Evolutionary conservation across 2,888 invertebrate species (phyloP), one percentile per base, ranked within the genome.

Genomic region (Hypena proboscidalis): DNA sequence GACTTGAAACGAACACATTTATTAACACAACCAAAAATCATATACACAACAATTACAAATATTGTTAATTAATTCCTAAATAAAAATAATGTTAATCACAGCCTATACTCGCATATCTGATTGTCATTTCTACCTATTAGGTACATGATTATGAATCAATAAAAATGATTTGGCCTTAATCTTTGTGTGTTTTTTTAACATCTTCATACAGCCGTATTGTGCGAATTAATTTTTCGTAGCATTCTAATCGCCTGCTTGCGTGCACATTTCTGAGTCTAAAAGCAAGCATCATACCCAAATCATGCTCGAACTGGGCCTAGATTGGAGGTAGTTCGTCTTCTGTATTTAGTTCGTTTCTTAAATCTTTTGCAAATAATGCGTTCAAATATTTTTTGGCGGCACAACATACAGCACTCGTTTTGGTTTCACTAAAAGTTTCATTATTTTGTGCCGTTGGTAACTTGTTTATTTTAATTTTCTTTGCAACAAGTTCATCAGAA

Each of bases 71-170:
- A 25, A 39, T 39, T 13, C 39, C 31, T 39, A 32, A 26, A 39
- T 39, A 20, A 39, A 39, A 39, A 38, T 36, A 37, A 6, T 37
- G 10, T 37, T 36, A 36, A 36, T 36, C 36, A 37, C 29, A 37
- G 36, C 27, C n/a, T 35, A 35, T 35, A 35, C 17, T 35, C n/a
- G 17, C 35, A 19, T 7, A 19, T 35, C 35, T 35, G 26, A 35
- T 26, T 35, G 35, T 35, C 25, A 7, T 9, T 19, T 35, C 26
- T 26, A 17, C 35, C 25, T 26, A 25, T 35, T 26, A 17, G 35
- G 19, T 19, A 19, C 19, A 19, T 19, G 19, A 19, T 19, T 19
- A 19, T 21, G 20, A 35, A 35, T 35, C 25, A 35, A 35, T 35
- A 35, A 35, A 35, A 35, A 35, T 35, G 2, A 4, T 35, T 25